Base-by-base conservation (phyloP, 2,888 invertebrate species). In the Graphium colonna region DNA sequence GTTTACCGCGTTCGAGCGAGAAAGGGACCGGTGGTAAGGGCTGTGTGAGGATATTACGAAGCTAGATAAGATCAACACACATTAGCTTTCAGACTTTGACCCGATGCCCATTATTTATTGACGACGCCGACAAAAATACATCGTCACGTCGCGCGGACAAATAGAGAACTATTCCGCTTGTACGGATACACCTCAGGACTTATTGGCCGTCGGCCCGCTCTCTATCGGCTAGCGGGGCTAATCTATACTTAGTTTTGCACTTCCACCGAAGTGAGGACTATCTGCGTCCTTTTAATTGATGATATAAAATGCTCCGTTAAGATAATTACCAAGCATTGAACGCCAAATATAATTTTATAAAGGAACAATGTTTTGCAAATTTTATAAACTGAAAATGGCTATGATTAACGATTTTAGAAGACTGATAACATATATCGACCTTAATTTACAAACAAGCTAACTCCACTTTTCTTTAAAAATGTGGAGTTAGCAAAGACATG, bases 51-150 rank as follows among this genome's bases (percentile, higher is more conserved):
- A 70, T 70, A 71, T 77, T 76, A 74, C 73, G 75, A 69, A 69
- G 73, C 62, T 63, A 71, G 71, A 72, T 72, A 80, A 82, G 83
- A 82, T 79, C 75, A 80, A 82, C 82, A 82, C 77, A 84, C 77
- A 82, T 84, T 82, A 77, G 81, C 81, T 82, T 73, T 81, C 77
- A 79, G 79, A 75, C 79, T 75, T 73, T 75, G 77, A 77, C 73
- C 70, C 68, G 68, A 57, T 57, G 60, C 63, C 61, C 82, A 82
- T 85, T 86, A 84, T 71, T 76, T 85, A 86, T 86, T 80, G 83
- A 86, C 71, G 73, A 62, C 55, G 63, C 59, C 65, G 77, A 74
- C 82, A 84, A 83, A 86, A 84, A 85, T 84, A 86, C 79, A 73
- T 76, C 71, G 75, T 72, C 77, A 75, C 71, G 57, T 65, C 56